These are phyloP conservation scores for Harpagifer antarcticus DNA, from an alignment of 2,797 vertebrate genomes.

Conservation along the genomic window DNA sequence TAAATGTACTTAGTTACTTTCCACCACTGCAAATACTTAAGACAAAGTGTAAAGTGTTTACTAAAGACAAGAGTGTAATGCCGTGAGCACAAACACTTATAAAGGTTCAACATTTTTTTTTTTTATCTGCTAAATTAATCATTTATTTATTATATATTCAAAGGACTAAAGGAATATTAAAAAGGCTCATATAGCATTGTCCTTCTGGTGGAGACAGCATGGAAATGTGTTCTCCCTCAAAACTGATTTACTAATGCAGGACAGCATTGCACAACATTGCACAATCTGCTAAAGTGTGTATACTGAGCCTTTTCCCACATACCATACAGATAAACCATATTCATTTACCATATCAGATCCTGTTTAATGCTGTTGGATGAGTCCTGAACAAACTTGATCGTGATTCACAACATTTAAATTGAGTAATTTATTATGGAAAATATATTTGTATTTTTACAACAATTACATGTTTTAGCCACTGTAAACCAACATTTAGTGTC, in stretches of 20 bases:
- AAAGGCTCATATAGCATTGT: neutral
- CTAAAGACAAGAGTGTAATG: neutral
- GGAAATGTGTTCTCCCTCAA: neutral
- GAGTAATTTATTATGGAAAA: neutral
- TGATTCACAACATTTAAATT: neutral
- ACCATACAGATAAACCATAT: too few species aligned
- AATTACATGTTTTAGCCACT: neutral
- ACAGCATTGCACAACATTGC: neutral
- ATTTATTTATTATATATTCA: neutral
- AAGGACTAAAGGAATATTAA: neutral
- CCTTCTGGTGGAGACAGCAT: neutral
- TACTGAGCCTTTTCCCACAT: too few species aligned
- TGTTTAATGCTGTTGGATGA: neutral
- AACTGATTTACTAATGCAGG: neutral
- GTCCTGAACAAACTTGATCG: neutral
- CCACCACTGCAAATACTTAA: too few species aligned
- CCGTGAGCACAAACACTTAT: neutral
- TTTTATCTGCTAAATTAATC: neutral
- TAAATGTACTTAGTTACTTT: too few species aligned
- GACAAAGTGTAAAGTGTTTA: too few species aligned
- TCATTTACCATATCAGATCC: neutral
- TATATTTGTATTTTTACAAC: neutral
- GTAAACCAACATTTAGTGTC: neutral
- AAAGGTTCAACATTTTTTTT: neutral
- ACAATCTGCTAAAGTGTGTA: neutral